phyloP scores from a whole-genome alignment of 2,113 vertebrate genomes.

The Mirza zaza region DNA sequence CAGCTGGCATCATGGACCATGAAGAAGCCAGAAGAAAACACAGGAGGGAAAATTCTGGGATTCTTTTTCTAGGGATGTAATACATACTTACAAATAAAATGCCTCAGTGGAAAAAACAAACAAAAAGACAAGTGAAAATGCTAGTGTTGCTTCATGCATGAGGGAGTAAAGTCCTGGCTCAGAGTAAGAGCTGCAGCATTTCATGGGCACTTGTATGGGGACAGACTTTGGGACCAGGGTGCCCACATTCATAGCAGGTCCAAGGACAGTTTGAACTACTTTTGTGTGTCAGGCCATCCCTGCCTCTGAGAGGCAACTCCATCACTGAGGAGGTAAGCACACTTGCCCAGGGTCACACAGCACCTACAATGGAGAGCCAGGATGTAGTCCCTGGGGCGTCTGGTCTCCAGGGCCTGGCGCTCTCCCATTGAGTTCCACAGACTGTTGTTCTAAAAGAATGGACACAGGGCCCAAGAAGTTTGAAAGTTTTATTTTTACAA shows the following conservation, averaged over 20 bases:
- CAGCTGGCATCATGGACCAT: too few species aligned
- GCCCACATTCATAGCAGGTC: background rate
- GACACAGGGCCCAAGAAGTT: background rate
- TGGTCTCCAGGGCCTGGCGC: background rate
- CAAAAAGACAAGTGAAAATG: background rate
- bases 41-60: too few species aligned
- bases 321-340: background rate
- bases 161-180: background rate
- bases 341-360: background rate
- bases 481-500: conserved; percentile 73
- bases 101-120: too few species aligned
- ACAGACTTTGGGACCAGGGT: background rate
- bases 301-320: too few species aligned
- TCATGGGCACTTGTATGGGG: background rate
- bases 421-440: background rate
- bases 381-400: too few species aligned
- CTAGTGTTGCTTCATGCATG: background rate
- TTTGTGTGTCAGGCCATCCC: background rate
- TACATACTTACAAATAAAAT: too few species aligned
- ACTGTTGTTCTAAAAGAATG: background rate
- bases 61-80: too few species aligned
- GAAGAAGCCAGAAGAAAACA: too few species aligned
- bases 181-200: background rate
- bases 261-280: background rate
- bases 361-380: background rate